These are phyloP conservation scores for Acronicta psi DNA, from an alignment of 2,888 invertebrate species.

Conservation along the genomic window DNA sequence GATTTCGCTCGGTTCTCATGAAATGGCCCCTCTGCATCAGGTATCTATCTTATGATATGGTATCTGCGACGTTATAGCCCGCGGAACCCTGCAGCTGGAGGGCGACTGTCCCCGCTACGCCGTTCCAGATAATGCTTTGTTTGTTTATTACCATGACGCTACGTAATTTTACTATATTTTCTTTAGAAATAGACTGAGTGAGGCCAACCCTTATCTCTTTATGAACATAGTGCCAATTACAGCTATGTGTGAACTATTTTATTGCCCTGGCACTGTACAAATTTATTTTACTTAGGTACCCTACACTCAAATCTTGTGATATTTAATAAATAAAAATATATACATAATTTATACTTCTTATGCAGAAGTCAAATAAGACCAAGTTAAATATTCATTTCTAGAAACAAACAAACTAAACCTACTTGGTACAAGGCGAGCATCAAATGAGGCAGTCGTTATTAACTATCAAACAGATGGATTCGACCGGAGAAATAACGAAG, in stretches of 20 bases:
- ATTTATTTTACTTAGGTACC: no score
- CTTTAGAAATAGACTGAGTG: slow-evolving; percentile 36
- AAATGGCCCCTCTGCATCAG: slow-evolving; percentile 2
- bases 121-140: slow-evolving; percentile 51
- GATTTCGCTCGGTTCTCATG: not conserved
- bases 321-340: no score
- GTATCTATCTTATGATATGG: slow-evolving; percentile 7
- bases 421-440: slow-evolving; percentile 16
- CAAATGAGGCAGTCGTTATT: slow-evolving; percentile 39
- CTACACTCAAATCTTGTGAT: no score
- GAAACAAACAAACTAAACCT: slow-evolving; percentile 6
- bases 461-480: slow-evolving; percentile 43
- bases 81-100: slow-evolving; percentile 39
- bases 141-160: slow-evolving; percentile 53
- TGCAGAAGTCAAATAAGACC: no score
- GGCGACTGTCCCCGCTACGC: slow-evolving; percentile 43
- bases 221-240: slow-evolving; percentile 6
- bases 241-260: not conserved
- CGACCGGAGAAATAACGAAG: slow-evolving; percentile 39
- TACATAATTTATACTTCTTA: no score
- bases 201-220: slow-evolving; percentile 21
- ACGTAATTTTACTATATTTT: slow-evolving; percentile 49
- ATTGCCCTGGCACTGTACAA: no score
- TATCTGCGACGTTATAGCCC: slow-evolving; percentile 31
- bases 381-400: slow-evolving; percentile 3